Percentiles rank a stretch among this genome's conserved stretches.
Conservation (phyloP, 2,113 vertebrate species). For the Brachypteracias leptosomus region DNA sequence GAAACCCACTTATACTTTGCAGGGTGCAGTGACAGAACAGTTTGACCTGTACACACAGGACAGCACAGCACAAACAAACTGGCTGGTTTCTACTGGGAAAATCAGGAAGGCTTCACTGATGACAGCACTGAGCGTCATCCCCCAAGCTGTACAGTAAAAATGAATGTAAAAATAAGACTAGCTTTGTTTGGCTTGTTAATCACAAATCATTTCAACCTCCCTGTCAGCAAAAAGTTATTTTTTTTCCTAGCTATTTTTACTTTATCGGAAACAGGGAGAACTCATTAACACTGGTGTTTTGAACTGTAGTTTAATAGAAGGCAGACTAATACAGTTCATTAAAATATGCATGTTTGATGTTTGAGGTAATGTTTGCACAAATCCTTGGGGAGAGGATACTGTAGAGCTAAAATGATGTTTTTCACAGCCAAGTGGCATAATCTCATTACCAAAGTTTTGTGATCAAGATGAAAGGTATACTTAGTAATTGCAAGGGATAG, state of each 20-base stretch:
- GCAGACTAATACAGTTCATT: constrained; percentile 21
- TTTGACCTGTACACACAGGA: not conserved
- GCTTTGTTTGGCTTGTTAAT: constrained; percentile 2
- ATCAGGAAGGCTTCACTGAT: not conserved
- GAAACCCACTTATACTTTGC: not conserved
- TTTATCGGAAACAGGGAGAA: constrained; percentile 2
- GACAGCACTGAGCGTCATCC: not conserved
- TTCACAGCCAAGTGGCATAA: constrained; percentile 16
- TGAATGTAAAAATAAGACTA: not conserved
- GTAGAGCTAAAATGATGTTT: not conserved
- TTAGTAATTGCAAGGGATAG: constrained; percentile 9
- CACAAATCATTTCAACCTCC: not conserved
- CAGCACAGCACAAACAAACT: not conserved
- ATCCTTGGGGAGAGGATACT: not conserved
- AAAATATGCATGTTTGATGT: constrained; percentile 64
- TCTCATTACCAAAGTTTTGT: constrained; percentile 12
- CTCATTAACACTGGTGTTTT: constrained; percentile 43
- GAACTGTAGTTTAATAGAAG: constrained; percentile 6
- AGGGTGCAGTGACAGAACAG: not conserved
- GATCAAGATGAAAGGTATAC: constrained; percentile 33
- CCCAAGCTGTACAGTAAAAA: not conserved
- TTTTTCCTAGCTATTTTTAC: constrained; percentile 18
- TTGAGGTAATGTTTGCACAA: constrained; percentile 51
- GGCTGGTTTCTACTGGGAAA: rapidly evolving
- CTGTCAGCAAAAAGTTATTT: not conserved